These are phyloP conservation scores for Rhineura floridana DNA, from an alignment of 2,113 vertebrate genomes.

Conservation along the genomic window DNA sequence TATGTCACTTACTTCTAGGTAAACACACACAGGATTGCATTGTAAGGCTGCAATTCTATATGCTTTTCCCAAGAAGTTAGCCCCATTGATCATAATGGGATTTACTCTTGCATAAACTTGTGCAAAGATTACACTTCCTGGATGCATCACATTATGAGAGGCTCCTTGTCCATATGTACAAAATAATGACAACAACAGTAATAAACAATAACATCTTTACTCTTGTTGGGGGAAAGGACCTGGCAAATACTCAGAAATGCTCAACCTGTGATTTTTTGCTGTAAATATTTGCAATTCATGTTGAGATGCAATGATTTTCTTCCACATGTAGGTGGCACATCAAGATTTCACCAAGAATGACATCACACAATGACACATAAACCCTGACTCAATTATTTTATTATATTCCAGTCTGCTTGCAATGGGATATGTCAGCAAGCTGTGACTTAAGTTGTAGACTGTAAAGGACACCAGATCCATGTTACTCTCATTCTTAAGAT, in stretches of 20 bases:
- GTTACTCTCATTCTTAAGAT: too few species aligned
- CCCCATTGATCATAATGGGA: neutral
- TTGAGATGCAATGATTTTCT: neutral
- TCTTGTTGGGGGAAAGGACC: too few species aligned
- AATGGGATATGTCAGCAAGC: too few species aligned
- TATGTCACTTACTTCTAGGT: neutral
- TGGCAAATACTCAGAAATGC: too few species aligned
- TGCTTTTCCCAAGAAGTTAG: neutral
- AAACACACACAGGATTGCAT: neutral
- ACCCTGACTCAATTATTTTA: too few species aligned
- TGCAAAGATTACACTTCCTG: neutral
- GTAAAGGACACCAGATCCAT: too few species aligned
- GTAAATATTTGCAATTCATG: neutral
- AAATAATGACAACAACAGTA: too few species aligned
- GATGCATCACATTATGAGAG: neutral
- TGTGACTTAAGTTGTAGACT: too few species aligned
- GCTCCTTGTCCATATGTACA: too few species aligned
- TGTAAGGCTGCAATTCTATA: neutral
- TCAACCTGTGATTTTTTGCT: too few species aligned
- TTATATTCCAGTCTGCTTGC: too few species aligned
- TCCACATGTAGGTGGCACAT: neutral
- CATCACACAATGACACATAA: neutral
- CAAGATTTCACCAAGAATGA: neutral
- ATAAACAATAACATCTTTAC: too few species aligned
- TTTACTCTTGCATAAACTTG: neutral